Conservation (phyloP, 64 coral and sea anemone genomes). For the Actinia tenebrosa region DNA sequence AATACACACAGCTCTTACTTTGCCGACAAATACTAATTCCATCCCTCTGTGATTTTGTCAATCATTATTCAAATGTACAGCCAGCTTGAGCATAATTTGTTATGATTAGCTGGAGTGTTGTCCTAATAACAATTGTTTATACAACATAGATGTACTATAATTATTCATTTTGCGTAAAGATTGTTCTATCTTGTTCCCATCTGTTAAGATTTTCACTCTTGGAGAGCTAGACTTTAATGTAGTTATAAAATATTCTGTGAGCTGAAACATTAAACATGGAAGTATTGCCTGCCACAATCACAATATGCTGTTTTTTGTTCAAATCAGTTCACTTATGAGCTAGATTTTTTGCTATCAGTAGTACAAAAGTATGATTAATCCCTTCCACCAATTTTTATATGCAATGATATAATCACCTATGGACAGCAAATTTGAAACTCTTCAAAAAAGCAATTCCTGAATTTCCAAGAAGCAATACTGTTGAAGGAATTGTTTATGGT, state of each 20-base stretch:
- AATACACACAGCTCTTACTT: neutral
- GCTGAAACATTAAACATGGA: neutral
- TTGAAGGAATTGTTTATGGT: no score
- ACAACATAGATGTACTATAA: neutral
- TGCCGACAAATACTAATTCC: neutral
- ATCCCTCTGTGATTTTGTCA: neutral
- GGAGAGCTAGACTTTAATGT: neutral
- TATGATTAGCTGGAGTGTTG: neutral
- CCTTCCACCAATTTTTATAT: neutral
- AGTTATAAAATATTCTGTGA: neutral
- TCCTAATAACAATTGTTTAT: neutral
- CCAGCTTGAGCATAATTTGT: constrained; percentile 7
- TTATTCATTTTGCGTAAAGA: neutral
- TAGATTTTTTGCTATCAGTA: neutral
- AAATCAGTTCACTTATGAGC: neutral
- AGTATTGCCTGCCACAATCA: neutral
- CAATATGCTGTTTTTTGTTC: neutral
- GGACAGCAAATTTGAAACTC: neutral
- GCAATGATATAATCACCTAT: no score
- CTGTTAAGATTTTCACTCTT: neutral
- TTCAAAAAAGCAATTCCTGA: no score
- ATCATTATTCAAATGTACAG: neutral
- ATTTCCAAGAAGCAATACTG: no score
- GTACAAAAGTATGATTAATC: neutral
- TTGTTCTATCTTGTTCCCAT: neutral